phyloP scores from a whole-genome alignment of 2,113 vertebrate genomes.

The Halcyon malimbica region DNA sequence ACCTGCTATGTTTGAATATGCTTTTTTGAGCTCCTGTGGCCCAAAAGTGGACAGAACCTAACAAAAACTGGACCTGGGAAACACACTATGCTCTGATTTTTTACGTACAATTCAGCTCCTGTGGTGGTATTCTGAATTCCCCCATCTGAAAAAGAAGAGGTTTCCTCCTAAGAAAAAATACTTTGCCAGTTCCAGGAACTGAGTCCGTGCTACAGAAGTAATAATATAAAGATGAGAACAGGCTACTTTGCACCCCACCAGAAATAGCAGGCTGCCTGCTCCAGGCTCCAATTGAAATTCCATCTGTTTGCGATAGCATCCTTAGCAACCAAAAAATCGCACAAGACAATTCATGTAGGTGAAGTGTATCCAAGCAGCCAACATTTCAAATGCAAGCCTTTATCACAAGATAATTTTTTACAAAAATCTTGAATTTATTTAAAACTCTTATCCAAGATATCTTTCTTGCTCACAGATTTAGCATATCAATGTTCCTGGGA shows the following conservation, averaged over 20 bases:
- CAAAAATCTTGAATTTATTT: slow-evolving; percentile 31
- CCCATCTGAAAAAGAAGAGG: neutral
- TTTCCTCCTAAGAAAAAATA: neutral
- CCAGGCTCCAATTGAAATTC: slow-evolving; percentile 30
- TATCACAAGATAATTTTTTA: slow-evolving; percentile 32
- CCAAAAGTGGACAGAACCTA: neutral
- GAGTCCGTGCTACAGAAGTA: neutral
- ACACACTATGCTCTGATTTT: neutral
- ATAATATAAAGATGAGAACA: neutral
- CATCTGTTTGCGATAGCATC: slow-evolving; percentile 39
- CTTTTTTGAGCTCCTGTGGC: neutral
- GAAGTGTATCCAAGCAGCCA: slow-evolving; percentile 59
- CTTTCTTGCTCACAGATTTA: slow-evolving; percentile 16
- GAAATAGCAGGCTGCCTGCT: slow-evolving; percentile 26
- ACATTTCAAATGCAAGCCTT: slow-evolving; percentile 48
- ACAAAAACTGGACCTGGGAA: neutral
- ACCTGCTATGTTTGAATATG: neutral
- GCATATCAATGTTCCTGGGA: slow-evolving; percentile 54
- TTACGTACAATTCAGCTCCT: neutral
- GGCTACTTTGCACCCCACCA: neutral
- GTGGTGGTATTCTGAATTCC: neutral
- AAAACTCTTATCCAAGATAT: neutral
- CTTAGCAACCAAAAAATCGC: slow-evolving; percentile 55
- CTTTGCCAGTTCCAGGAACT: neutral
- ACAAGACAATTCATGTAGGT: slow-evolving; percentile 55